Evolutionary conservation across 2,888 invertebrate species (phyloP), one percentile per base, ranked within the genome.

Genomic region (Ectemnius lituratus): DNA sequence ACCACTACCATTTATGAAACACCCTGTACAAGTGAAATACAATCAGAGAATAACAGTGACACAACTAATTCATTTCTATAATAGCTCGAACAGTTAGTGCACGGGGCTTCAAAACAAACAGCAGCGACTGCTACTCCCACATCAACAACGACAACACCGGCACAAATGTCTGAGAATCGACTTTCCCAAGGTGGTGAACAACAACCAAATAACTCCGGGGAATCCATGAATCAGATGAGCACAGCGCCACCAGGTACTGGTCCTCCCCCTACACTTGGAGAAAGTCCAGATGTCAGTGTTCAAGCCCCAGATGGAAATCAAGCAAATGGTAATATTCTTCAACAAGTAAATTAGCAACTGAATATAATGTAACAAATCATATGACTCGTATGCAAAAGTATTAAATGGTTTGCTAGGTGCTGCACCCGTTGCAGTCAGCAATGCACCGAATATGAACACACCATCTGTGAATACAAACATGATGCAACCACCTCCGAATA

Each of bases 401-500:
- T 52, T 52, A 5, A 52, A 52, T 16, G 16, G 14, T 52, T 16
- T 18, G 23, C 13, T 70, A 88, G 87, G 87, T 58, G 80, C 85
- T 71, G 80, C 85, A 62, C 76, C 87, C 20, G 77, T 85, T 13
- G 84, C 87, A 8, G 87, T 88, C 59, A 83, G 84, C 2, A 84
- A 77, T 37, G 76, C 88, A 2, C 81, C 88, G 56, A 64, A 85
- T 62, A 87, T 88, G 58, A 89, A 83, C 71, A 84, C 87, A 45
- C 67, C 86, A 46, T 67, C 88, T 13, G 84, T 88, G 59, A 88
- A 87, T 62, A 87, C 88, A 28, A 87, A 89, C 66, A 91, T 91
- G 87, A 91, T 91, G 84, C 91, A 90, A 78, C 91, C 91, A 28
- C 91, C 90, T 23, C 89, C 89, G 61, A 90, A 89, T 79, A 90